Evolutionary conservation across 2,113 vertebrate species (phyloP), one percentile per base, ranked within the genome.

Genomic region (Ageneiosus marmoratus): DNA sequence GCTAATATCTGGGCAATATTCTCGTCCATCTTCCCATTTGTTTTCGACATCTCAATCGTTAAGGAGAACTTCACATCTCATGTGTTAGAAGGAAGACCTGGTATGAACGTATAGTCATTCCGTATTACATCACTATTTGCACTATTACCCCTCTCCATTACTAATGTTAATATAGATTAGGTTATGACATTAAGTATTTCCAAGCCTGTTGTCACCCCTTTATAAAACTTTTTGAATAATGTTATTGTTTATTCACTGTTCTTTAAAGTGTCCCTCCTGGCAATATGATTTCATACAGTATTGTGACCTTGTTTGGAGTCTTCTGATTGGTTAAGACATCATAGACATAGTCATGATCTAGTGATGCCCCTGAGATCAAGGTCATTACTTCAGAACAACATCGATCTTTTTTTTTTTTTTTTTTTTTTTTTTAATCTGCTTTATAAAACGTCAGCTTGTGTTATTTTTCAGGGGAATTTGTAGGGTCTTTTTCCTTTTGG

Each of bases 141-240:
- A 65, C 29, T 63, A 37, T 67, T n/a, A n/a, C n/a, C 4, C 9
- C 20, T 10, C 32, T 13, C 37, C 9, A 41, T 15, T 44, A 46
- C 74, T 12, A 34, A 12, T 65, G 16, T 34, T 34, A 34, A 65
- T 34, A 74, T 74, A 51, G 18, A 29, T n/a, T 8, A 55, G 27
- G 37, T 22, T 55, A n/a, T n/a, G n/a, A n/a, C n/a, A n/a, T n/a
- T n/a, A n/a, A n/a, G n/a, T n/a, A n/a, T n/a, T n/a, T n/a, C 22
- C 34, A 56, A 44, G 10, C 18, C 37, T 9, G 41, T 77, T 6
- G 16, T 5, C 16, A 9, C n/a, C 55, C 12, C 11, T 44, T 76
- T 34, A 75, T 75, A 8, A 51, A 53, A 75, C n/a, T n/a, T 74
- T 32, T 32, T 44, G n/a, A 70, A 70, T 44, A 24, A 70, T 76